Evolutionary conservation across 2,888 invertebrate genomes (phyloP).

Genomic region (Cataglyphis rosenhaueri): DNA sequence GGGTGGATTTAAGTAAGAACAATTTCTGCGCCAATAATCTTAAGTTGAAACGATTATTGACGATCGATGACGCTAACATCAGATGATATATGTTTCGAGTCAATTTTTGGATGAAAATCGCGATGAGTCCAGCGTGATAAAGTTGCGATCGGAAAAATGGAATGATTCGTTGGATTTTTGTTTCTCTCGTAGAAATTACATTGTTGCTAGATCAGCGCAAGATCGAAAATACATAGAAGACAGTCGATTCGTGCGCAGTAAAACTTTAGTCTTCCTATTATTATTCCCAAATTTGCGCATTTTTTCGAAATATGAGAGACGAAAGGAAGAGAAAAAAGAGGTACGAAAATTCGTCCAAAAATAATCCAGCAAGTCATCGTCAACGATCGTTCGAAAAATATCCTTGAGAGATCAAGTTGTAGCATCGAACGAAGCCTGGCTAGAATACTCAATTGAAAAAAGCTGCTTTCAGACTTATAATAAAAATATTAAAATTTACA

Average conservation of each 20-base stretch:
- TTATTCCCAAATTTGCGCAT: not conserved
- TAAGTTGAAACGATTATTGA: slow-evolving; percentile 70
- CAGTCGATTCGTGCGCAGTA: slow-evolving; percentile 9
- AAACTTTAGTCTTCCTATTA: slow-evolving; percentile 41
- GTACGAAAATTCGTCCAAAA: slow-evolving; percentile 53
- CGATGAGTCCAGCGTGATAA: not conserved
- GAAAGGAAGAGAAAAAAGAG: not conserved
- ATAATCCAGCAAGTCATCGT: slow-evolving; percentile 59
- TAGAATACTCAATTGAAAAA: slow-evolving; percentile 76
- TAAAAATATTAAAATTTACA: slow-evolving; percentile 71
- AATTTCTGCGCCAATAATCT: slow-evolving; percentile 60
- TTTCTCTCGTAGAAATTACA: not conserved
- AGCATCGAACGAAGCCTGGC: slow-evolving; percentile 78
- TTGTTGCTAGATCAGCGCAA: not conserved
- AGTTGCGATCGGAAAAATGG: not conserved
- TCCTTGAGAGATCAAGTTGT: slow-evolving; percentile 74
- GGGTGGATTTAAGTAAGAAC: slow-evolving; percentile 36
- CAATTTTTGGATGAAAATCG: slow-evolving; percentile 24
- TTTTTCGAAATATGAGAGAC: not conserved
- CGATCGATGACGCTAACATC: slow-evolving; percentile 47
- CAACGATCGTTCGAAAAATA: slow-evolving; percentile 66
- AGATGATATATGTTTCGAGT: slow-evolving; percentile 3
- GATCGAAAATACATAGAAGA: not conserved
- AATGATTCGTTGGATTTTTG: not conserved
- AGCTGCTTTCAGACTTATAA: slow-evolving; percentile 80